A percentile compares a stretch with the other conserved stretches of the same genome.
Conservation (phyloP, 2,797 vertebrate genomes). For the Cetoscarus ocellatus region DNA sequence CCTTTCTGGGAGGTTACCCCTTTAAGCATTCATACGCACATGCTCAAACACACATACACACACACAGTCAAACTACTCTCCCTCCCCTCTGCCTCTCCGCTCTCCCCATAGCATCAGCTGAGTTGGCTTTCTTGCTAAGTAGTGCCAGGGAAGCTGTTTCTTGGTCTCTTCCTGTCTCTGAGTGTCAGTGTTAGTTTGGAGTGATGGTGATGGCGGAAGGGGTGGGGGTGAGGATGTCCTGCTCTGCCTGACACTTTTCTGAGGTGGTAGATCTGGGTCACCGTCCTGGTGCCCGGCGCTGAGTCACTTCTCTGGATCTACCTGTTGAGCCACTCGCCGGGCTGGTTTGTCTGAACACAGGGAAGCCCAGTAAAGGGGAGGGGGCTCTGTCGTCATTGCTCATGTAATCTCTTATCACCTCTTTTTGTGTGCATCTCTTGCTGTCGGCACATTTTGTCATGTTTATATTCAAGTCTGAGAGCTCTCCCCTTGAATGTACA, state of each 20-base stretch:
- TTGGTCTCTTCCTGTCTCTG: constrained; percentile 27
- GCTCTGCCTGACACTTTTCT: constrained; percentile 58
- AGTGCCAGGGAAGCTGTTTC: constrained; percentile 56
- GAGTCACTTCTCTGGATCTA: constrained; percentile 59
- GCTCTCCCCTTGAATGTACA: not conserved
- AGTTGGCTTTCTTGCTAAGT: constrained; percentile 59
- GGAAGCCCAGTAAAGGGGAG: not conserved
- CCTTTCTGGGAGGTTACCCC: constrained; percentile 60
- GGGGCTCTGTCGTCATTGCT: constrained; percentile 19
- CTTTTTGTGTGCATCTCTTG: constrained; percentile 8
- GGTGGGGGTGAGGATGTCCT: constrained; percentile 23
- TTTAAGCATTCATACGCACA: constrained; percentile 3
- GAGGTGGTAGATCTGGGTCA: constrained; percentile 55
- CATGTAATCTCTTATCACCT: constrained; percentile 13
- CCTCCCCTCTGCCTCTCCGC: constrained; percentile 9
- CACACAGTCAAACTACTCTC: constrained; percentile 18
- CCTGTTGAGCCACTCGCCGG: constrained; percentile 11
- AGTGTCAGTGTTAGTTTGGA: constrained; percentile 59
- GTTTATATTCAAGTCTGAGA: not conserved
- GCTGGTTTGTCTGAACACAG: constrained; percentile 29
- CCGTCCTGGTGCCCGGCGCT: constrained; percentile 39
- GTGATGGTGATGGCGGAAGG: constrained; percentile 19
- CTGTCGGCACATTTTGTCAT: not conserved
- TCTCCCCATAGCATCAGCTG: constrained; percentile 60
- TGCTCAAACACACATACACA: constrained; percentile 1